Evolutionary conservation across 2,888 invertebrate genomes (phyloP).

Genomic region (Plemyria rubiginata): DNA sequence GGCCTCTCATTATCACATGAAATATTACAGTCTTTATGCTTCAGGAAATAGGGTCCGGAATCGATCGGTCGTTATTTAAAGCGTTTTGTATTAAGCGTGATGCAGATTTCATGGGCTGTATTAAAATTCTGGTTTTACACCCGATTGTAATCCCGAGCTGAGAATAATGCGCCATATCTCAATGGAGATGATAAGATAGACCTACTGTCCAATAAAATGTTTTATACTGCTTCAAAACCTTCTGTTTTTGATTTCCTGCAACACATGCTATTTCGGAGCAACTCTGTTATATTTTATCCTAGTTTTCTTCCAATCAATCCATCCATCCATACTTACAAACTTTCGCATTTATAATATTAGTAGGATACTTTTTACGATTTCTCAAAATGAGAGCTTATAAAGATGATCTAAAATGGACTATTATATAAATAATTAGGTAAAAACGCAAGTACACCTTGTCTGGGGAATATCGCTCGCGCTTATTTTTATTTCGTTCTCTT

Average conservation of each 20-base stretch:
- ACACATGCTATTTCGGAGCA: no score
- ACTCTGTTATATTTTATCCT: no score
- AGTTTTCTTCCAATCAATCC: no score
- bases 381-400: no score
- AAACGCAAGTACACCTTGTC: no score
- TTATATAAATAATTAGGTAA: no score
- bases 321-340: no score
- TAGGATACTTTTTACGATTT: no score
- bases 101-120: conserved; percentile 47
- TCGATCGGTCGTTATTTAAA: conserved; percentile 48
- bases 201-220: background rate
- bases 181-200: conserved; percentile 9
- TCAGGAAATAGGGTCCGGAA: conserved; percentile 49
- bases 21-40: conserved; percentile 49
- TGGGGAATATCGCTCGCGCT: no score
- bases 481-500: no score
- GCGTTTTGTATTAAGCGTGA: conserved; percentile 45
- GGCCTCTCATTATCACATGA: conserved; percentile 55
- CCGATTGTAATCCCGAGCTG: conserved; percentile 38
- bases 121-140: conserved; percentile 47
- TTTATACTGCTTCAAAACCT: background rate
- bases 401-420: no score
- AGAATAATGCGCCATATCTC: conserved; percentile 19
- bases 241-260: background rate
- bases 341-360: no score